phyloP scores from a whole-genome alignment of 2,797 vertebrate species.

The Melanotaenia pygmaea region DNA sequence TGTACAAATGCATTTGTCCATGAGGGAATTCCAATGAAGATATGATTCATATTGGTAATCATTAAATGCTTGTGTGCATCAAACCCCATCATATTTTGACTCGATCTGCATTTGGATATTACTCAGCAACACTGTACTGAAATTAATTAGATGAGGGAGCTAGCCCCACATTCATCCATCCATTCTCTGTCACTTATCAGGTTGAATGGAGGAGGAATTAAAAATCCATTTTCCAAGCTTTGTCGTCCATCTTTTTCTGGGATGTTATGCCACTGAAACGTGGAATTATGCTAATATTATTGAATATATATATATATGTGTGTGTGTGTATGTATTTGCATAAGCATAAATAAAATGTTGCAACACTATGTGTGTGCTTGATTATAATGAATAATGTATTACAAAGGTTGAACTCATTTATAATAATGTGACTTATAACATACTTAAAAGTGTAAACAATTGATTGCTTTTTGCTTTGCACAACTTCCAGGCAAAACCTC shows the following conservation, averaged over 20 bases:
- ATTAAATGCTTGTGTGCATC: not conserved
- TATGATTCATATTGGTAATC: too few species aligned
- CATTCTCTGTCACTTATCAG: too few species aligned
- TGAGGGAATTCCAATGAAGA: too few species aligned
- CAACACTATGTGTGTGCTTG: slow-evolving; percentile 33
- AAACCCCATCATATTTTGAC: not conserved
- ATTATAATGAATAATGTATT: slow-evolving; percentile 18
- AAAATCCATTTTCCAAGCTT: too few species aligned
- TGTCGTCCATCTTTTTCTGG: not conserved
- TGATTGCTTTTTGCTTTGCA: slow-evolving; percentile 31
- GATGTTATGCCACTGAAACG: not conserved
- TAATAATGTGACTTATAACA: slow-evolving; percentile 16
- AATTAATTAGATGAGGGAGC: too few species aligned
- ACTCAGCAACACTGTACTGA: too few species aligned
- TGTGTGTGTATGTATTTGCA: not conserved
- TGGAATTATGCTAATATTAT: too few species aligned
- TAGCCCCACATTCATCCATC: not conserved
- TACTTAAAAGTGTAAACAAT: slow-evolving; percentile 65
- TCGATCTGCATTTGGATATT: too few species aligned
- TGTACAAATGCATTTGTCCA: not conserved
- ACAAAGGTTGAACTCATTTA: slow-evolving; percentile 17
- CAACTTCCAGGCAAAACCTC: slow-evolving; percentile 7
- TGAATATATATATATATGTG: too few species aligned
- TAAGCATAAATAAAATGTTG: slow-evolving; percentile 55
- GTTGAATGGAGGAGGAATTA: too few species aligned